phyloP scores from a whole-genome alignment of 1,140 invertebrate species.

The Achatina immaculata region DNA sequence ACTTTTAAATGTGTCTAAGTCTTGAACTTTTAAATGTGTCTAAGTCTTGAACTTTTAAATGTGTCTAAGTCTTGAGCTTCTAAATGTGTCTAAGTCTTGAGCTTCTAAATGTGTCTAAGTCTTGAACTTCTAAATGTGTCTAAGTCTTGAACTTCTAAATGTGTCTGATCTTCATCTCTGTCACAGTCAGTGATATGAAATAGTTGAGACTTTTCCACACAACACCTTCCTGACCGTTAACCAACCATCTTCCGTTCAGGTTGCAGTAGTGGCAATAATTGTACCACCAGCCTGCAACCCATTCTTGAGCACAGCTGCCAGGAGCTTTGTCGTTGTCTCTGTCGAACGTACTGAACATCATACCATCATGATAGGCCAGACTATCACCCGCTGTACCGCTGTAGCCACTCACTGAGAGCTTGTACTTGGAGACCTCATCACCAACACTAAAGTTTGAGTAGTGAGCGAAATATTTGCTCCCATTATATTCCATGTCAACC shows the following conservation, averaged over 20 bases:
- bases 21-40: too few species aligned
- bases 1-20: too few species aligned
- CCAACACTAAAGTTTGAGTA: neutral
- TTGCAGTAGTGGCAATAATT: neutral
- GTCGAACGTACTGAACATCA: neutral
- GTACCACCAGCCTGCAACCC: neutral
- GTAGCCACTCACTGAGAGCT: neutral
- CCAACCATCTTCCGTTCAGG: neutral
- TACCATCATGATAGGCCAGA: neutral
- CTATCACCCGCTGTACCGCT: neutral
- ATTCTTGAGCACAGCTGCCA: neutral
- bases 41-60: too few species aligned
- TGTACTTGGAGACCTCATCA: neutral
- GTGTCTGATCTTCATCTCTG: slow-evolving; percentile 9
- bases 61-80: too few species aligned
- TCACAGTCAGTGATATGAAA: neutral
- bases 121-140: too few species aligned
- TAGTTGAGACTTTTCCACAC: neutral
- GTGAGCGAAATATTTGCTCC: neutral
- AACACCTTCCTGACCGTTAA: neutral
- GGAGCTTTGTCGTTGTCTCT: slow-evolving; percentile 4
- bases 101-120: too few species aligned
- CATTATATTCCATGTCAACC: neutral
- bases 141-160: too few species aligned
- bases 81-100: too few species aligned